Evolutionary conservation across 2,888 invertebrate species (phyloP).

Genomic region (Phaedon cochleariae): DNA sequence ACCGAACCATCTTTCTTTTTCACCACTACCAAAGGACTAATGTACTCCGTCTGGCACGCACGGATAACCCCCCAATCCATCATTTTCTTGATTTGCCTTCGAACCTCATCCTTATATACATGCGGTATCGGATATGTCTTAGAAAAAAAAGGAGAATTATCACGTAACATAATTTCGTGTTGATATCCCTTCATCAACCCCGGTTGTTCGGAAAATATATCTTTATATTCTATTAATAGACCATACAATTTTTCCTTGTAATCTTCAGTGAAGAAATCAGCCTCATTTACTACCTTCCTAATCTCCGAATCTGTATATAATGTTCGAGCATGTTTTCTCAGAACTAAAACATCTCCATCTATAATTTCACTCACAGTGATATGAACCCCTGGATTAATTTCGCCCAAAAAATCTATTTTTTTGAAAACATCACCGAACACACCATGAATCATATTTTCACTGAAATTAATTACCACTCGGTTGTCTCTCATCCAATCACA

Average conservation of each 20-base stretch:
- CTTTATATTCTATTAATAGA: neutral
- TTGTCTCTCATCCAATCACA: constrained; percentile 14
- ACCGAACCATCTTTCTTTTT: constrained; percentile 31
- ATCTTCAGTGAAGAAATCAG: neutral
- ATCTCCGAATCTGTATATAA: neutral
- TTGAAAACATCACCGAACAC: neutral
- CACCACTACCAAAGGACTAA: constrained; percentile 23
- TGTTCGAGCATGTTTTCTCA: neutral
- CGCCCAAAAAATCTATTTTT: neutral
- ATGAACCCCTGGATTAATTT: neutral
- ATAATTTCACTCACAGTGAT: neutral
- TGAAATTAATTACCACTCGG: neutral
- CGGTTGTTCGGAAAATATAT: neutral
- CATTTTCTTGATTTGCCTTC: constrained; percentile 26
- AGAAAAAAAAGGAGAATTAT: constrained; percentile 9
- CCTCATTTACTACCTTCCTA: neutral
- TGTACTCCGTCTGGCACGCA: constrained; percentile 15
- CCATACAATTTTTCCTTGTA: neutral
- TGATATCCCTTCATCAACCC: constrained; percentile 18
- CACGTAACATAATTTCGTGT: constrained; percentile 10
- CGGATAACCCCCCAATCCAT: constrained; percentile 19
- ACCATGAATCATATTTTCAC: neutral
- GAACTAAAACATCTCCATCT: neutral
- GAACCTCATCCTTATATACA: neutral
- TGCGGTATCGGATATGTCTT: constrained; percentile 16